Evolutionary conservation across 2,888 invertebrate genomes (phyloP).

Genomic region (Macaria notata): DNA sequence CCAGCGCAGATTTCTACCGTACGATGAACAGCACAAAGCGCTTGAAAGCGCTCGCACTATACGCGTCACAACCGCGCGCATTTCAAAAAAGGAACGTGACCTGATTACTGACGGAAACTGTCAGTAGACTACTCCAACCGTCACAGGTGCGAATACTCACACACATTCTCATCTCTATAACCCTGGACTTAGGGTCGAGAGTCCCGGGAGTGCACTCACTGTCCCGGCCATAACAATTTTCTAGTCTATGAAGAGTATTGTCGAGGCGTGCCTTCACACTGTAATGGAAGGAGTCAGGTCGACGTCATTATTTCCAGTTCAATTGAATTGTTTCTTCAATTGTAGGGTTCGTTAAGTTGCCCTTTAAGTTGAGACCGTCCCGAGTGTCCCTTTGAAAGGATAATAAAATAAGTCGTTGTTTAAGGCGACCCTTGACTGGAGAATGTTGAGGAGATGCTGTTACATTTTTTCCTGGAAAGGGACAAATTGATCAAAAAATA

Average conservation of each 20-base stretch:
- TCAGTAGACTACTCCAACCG: slow-evolving; percentile 64
- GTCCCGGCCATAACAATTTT: slow-evolving; percentile 43
- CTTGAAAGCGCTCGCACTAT: slow-evolving; percentile 35
- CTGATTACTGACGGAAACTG: slow-evolving; percentile 78
- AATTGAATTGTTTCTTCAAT: slow-evolving; percentile 53
- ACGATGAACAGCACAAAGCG: slow-evolving; percentile 30
- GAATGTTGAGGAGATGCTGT: background rate
- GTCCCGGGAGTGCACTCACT: slow-evolving; percentile 32
- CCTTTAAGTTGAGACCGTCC: slow-evolving; percentile 28
- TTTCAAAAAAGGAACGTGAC: slow-evolving; percentile 79
- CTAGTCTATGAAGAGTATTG: slow-evolving; percentile 60
- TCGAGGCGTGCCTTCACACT: slow-evolving; percentile 58
- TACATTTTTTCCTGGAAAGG: background rate
- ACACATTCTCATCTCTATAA: slow-evolving; percentile 43
- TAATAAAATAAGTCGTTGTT: slow-evolving; percentile 32
- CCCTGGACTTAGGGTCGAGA: slow-evolving; percentile 37
- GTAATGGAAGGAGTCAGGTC: slow-evolving; percentile 52
- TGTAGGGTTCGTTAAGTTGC: slow-evolving; percentile 46
- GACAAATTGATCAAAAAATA: too few species aligned
- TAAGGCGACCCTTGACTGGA: slow-evolving; percentile 22
- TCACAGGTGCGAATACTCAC: slow-evolving; percentile 49
- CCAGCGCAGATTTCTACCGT: slow-evolving; percentile 33
- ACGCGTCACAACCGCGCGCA: slow-evolving; percentile 56
- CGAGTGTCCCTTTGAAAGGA: slow-evolving; percentile 29
- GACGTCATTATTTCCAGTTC: slow-evolving; percentile 55